A percentile compares a stretch with the other conserved stretches of the same genome.
Evolutionary conservation across 2,888 invertebrate species (phyloP).

Genomic region (Troides oblongomaculatus): DNA sequence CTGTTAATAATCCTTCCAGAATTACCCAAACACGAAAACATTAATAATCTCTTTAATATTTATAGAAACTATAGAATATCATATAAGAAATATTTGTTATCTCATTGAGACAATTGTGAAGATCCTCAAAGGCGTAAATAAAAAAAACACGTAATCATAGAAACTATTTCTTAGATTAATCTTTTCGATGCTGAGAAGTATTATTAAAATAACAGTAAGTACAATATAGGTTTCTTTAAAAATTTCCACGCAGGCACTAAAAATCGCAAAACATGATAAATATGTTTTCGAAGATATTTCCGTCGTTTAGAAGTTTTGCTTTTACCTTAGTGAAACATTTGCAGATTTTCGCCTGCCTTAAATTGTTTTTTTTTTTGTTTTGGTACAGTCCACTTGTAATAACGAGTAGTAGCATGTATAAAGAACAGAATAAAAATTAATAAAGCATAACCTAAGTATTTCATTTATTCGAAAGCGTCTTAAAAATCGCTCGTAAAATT

Average conservation of each 20-base stretch:
- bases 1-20: background rate
- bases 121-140: background rate
- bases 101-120: background rate
- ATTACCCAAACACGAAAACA: background rate
- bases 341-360: constrained; percentile 5
- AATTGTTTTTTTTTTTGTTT: constrained; percentile 4
- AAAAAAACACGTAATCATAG: background rate
- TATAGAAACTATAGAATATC: background rate
- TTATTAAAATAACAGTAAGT: background rate
- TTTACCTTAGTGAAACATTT: constrained; percentile 12
- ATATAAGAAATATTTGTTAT: background rate
- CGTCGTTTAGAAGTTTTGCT: constrained; percentile 4
- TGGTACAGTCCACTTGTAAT: too few species aligned
- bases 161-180: background rate
- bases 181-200: background rate
- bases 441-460: too few species aligned
- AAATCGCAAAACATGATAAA: constrained; percentile 6
- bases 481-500: too few species aligned
- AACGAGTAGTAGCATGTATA: too few species aligned
- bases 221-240: background rate
- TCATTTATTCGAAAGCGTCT: too few species aligned
- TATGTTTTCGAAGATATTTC: background rate
- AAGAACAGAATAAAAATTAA: too few species aligned
- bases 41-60: background rate
- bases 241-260: constrained; percentile 2